Evolutionary conservation across 1,140 invertebrate species (phyloP), one percentile per base, ranked within the genome.

Genomic region (Mercenaria mercenaria): DNA sequence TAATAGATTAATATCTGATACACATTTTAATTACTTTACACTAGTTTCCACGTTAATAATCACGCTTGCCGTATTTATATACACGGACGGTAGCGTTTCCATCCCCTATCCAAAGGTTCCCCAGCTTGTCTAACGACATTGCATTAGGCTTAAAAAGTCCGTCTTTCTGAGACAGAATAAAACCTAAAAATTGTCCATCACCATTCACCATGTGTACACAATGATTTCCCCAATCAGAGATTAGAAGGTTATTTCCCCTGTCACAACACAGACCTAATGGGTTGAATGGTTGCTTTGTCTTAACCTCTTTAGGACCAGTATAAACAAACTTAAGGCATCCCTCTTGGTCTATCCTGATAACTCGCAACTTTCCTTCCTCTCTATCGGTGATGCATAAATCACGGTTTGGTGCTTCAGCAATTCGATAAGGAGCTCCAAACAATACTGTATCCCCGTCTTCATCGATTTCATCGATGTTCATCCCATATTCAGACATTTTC

Each of bases 161-260:
- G 50, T 93, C 90, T 86, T 93, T 93, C 32, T 92, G 88, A 0
- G 91, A 91, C 11, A 93, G 64, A n/a, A 93, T 76, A 77, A 91
- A 93, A 13, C 92, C 92, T 13, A 89, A 61, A 69, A 93, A 93
- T 43, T 93, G 83, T 11, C 91, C 91, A 29, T 91, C 91, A 32
- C 74, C 29, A 37, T 93, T 90, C n/a, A 93, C 43, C 18, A 93
- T 56, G 72, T 93, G 92, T 8, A 93, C 85, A 26, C 81, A 76
- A 82, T 92, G 91, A 43, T 93, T 93, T 39, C 92, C 91, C 92
- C 92, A 93, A 61, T 93, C 92, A 6, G 92, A 50, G 0, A 93
- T 82, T 10, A 93, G 72, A 6, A 93, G 76, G 41, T 92, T 89
- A 34, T 91, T 89, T 18, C 69, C 52, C 76, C 72, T 90, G 82